Evolutionary conservation across 2,113 vertebrate genomes (phyloP).

Genomic region (Zapornia atra): DNA sequence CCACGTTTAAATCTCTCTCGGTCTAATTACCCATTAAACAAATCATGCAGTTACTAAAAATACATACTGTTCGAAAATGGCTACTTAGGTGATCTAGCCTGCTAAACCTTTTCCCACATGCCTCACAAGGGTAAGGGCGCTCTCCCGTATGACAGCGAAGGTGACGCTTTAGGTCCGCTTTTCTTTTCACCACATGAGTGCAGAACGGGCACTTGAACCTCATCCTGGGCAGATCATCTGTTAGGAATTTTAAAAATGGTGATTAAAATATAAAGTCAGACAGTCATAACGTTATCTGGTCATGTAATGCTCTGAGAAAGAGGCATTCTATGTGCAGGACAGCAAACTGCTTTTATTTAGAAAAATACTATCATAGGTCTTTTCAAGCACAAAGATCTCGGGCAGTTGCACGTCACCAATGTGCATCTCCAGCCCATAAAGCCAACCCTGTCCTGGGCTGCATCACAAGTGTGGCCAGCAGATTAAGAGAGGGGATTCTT

Average conservation of each 20-base stretch:
- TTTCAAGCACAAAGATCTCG: background rate
- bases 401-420: too few relatives aligned
- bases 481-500: too few relatives aligned
- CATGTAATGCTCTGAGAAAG: background rate
- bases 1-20: background rate
- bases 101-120: slow-evolving; percentile 95
- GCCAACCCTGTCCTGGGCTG: too few relatives aligned
- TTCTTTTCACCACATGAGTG: slow-evolving; percentile 96
- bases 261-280: background rate
- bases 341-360: accelerated
- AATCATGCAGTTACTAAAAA: background rate
- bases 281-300: background rate
- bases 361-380: accelerated
- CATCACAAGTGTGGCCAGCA: too few relatives aligned
- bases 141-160: slow-evolving; percentile 96
- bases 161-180: slow-evolving; percentile 96
- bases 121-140: slow-evolving; percentile 94
- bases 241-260: background rate
- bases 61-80: slow-evolving; percentile 93
- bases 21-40: background rate
- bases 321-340: accelerated
- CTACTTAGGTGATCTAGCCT: slow-evolving; percentile 94
- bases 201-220: slow-evolving; percentile 97
- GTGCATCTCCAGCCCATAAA: too few relatives aligned
- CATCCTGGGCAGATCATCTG: slow-evolving; percentile 90